Evolutionary conservation across 23 tunicate species (phyloP).

Genomic region (Diplosoma virens): DNA sequence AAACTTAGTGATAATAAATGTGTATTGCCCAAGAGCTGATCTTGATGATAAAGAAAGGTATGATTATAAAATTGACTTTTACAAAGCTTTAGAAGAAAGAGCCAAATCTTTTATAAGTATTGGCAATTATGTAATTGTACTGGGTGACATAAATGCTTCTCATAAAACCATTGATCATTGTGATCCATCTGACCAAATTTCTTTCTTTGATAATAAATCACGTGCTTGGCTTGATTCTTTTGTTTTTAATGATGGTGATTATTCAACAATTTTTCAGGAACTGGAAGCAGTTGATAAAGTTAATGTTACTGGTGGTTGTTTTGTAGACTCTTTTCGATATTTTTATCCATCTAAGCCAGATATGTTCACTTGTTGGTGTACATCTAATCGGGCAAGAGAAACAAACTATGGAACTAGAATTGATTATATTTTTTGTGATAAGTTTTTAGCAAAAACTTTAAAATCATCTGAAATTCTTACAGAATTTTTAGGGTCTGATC

Average conservation of each 20-base stretch:
- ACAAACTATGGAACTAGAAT: conserved; percentile 93
- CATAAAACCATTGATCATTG: conserved; percentile 84
- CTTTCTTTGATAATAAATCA: conserved; percentile 60
- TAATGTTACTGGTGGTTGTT: neutral
- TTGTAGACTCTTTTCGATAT: conserved; percentile 80
- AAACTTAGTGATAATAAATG: conserved; percentile 58
- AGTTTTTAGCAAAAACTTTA: neutral
- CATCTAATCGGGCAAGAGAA: conserved; percentile 61
- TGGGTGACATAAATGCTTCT: conserved; percentile 78
- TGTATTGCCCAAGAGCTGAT: conserved; percentile 89
- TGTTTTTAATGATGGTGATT: conserved; percentile 47
- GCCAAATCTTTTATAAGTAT: conserved; percentile 42
- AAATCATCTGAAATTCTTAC: conserved; percentile 52
- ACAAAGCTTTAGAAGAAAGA: conserved; percentile 58
- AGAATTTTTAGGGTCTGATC: conserved; percentile 81
- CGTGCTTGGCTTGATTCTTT: conserved; percentile 78
- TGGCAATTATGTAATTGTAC: conserved; percentile 55
- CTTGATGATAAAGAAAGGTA: conserved; percentile 72
- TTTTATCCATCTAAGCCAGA: conserved; percentile 59
- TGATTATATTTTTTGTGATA: conserved; percentile 67
- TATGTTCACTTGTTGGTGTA: conserved; percentile 86
- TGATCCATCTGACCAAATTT: conserved; percentile 62
- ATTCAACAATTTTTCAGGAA: conserved; percentile 1
- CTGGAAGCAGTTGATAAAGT: neutral
- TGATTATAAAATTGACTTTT: conserved; percentile 74